These are phyloP conservation scores for Nasonia giraulti DNA, from an alignment of 1,140 invertebrate species.

Conservation along the genomic window DNA sequence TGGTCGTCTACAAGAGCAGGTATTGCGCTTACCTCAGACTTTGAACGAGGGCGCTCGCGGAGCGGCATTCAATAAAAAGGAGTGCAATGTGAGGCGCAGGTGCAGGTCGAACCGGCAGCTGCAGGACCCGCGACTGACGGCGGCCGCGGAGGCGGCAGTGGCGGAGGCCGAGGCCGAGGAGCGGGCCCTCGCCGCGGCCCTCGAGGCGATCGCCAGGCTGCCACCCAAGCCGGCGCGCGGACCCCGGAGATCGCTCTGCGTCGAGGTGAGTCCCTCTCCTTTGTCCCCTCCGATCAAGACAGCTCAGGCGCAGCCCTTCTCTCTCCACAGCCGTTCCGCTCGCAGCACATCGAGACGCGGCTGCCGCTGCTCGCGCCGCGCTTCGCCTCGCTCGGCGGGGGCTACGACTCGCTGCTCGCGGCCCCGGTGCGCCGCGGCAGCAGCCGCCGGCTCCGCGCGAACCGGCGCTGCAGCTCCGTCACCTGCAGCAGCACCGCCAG, in stretches of 20 bases:
- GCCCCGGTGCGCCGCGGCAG: constrained; percentile 74
- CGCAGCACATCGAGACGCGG: constrained; percentile 23
- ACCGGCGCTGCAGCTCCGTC: constrained; percentile 83
- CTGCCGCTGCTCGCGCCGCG: constrained; percentile 64
- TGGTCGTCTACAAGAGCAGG: constrained; percentile 90
- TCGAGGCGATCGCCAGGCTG: constrained; percentile 81
- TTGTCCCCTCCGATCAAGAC: too few relatives aligned
- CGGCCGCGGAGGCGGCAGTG: constrained; percentile 84
- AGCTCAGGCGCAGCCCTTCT: too few relatives aligned
- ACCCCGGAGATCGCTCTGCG: constrained; percentile 69
- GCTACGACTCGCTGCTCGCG: constrained; percentile 81
- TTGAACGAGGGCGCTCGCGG: too few relatives aligned
- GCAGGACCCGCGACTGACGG: constrained; percentile 74
- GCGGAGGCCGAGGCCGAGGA: constrained; percentile 83
- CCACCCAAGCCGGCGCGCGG: constrained; percentile 71
- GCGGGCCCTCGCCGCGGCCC: constrained; percentile 80
- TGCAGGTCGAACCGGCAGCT: constrained; percentile 75
- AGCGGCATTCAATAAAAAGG: neutral
- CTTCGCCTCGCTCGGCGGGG: constrained; percentile 82
- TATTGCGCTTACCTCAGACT: constrained; percentile 37
- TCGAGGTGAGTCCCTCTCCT: constrained; percentile 62
- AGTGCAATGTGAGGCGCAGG: constrained; percentile 56
- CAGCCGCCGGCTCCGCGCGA: constrained; percentile 65
- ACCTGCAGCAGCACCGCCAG: constrained; percentile 88
- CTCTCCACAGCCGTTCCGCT: neutral